Percentiles rank a stretch among this genome's conserved stretches.
phyloP scores from a whole-genome alignment of 2,113 vertebrate species.

The Gallinago media region DNA sequence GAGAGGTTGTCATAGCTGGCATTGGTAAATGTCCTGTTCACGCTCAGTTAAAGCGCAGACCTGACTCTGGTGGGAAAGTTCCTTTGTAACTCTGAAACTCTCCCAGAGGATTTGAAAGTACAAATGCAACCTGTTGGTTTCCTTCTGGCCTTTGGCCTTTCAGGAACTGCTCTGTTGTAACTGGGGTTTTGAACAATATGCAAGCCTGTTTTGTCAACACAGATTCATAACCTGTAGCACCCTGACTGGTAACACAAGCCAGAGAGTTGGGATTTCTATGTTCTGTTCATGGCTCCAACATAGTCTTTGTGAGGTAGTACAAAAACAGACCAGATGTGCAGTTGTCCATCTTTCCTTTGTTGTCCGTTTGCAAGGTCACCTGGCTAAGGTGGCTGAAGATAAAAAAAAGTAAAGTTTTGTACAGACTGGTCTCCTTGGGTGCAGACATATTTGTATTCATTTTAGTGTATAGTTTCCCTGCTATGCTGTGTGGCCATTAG shows the following conservation, averaged over 20 bases:
- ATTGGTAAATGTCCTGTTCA: not conserved
- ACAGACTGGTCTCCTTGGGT: not conserved
- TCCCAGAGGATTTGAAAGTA: slow-evolving; percentile 10
- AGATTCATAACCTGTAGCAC: not conserved
- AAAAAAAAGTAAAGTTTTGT: not conserved
- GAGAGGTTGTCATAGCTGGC: not conserved
- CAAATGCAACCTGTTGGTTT: slow-evolving; percentile 28
- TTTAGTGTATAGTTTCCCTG: not conserved
- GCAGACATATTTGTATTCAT: not conserved
- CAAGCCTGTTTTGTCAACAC: slow-evolving; percentile 49
- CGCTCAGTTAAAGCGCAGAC: not conserved
- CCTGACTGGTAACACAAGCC: not conserved
- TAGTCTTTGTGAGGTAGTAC: not conserved
- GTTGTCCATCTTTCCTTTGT: not conserved
- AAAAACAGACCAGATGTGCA: not conserved
- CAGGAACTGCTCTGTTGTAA: slow-evolving; percentile 23
- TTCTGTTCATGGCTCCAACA: not conserved
- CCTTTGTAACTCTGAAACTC: slow-evolving; percentile 2
- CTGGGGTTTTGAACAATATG: slow-evolving; percentile 9
- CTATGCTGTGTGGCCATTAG: not conserved
- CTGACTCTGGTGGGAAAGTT: slow-evolving; percentile 26
- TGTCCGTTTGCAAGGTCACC: not conserved
- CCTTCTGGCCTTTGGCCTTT: slow-evolving; percentile 44
- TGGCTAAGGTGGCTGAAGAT: not conserved
- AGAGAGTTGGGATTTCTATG: not conserved